phyloP scores from a whole-genome alignment of 2,797 vertebrate species.

The Enteromius treurensis region DNA sequence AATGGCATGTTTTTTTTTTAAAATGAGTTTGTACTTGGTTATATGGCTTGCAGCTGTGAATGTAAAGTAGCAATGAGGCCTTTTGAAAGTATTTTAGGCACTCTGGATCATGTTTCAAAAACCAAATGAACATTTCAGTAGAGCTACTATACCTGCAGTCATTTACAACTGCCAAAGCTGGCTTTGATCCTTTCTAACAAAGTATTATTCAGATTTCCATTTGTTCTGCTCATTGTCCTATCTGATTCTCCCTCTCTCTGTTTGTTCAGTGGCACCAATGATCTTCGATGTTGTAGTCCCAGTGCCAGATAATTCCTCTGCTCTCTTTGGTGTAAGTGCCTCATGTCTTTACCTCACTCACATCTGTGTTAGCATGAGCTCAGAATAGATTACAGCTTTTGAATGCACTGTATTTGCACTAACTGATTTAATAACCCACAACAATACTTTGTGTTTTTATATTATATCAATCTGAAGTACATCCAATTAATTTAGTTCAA shows the following conservation, averaged over 20 bases:
- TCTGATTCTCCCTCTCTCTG: slow-evolving; percentile 51
- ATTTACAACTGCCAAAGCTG: slow-evolving; percentile 19
- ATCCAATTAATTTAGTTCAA: slow-evolving; percentile 1
- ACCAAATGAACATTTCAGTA: neutral
- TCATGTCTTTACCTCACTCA: slow-evolving; percentile 35
- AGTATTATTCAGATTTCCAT: slow-evolving; percentile 56
- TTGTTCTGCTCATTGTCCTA: slow-evolving; percentile 49
- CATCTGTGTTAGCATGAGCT: slow-evolving; percentile 29
- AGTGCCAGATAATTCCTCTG: slow-evolving; percentile 88
- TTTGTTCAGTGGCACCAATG: slow-evolving; percentile 85
- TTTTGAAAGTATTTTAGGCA: slow-evolving; percentile 3
- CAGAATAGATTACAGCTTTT: neutral
- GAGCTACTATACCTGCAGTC: slow-evolving; percentile 34
- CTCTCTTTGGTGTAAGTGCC: slow-evolving; percentile 88
- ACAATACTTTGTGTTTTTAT: neutral
- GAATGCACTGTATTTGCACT: slow-evolving; percentile 8
- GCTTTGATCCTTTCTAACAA: slow-evolving; percentile 10
- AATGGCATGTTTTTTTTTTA: neutral
- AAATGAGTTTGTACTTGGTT: neutral
- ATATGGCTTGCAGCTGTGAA: slow-evolving; percentile 1
- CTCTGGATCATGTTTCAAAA: neutral
- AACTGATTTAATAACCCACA: slow-evolving; percentile 11
- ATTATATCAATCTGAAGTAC: neutral
- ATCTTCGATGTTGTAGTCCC: slow-evolving; percentile 88
- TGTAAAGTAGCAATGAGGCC: neutral